Percentiles rank a stretch among this genome's conserved stretches.
Evolutionary conservation across 1,140 invertebrate species (phyloP).

Genomic region (Drosophila truncata): DNA sequence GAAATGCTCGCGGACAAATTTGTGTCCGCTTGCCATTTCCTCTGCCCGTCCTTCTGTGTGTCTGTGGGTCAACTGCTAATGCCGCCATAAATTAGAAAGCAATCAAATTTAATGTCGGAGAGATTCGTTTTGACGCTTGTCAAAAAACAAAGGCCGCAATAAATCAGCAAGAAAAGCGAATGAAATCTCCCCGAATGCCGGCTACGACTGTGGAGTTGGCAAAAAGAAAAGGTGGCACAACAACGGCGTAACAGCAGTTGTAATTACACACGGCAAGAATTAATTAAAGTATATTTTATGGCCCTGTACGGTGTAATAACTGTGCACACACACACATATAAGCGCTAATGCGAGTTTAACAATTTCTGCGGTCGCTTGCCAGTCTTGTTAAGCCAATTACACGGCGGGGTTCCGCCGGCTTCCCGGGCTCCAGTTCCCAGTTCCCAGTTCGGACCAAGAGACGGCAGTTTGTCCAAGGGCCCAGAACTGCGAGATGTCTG

Average conservation of each 20-base stretch:
- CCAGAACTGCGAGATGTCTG: slow-evolving; percentile 45
- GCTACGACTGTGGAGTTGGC: slow-evolving; percentile 34
- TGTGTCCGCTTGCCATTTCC: slow-evolving; percentile 5
- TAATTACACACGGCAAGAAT: slow-evolving; percentile 67
- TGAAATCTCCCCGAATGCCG: slow-evolving; percentile 51
- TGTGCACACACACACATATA: slow-evolving; percentile 48
- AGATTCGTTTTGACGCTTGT: slow-evolving; percentile 62
- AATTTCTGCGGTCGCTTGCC: slow-evolving; percentile 65
- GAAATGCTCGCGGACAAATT: slow-evolving; percentile 39
- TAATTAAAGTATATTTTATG: slow-evolving; percentile 81
- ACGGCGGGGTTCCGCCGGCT: slow-evolving; percentile 38
- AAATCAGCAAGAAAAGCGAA: slow-evolving; percentile 68
- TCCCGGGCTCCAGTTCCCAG: slow-evolving; percentile 6
- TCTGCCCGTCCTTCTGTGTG: slow-evolving; percentile 2
- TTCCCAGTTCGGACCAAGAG: not conserved
- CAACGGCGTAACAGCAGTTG: slow-evolving; percentile 28
- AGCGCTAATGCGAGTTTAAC: slow-evolving; percentile 72
- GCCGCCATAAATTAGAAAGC: slow-evolving; percentile 57
- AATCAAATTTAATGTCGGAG: slow-evolving; percentile 50
- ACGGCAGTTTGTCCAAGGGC: slow-evolving; percentile 16
- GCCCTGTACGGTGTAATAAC: slow-evolving; percentile 64
- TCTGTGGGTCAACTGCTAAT: slow-evolving; percentile 52
- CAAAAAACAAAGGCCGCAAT: slow-evolving; percentile 67
- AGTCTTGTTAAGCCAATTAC: slow-evolving; percentile 81
- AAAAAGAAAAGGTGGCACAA: slow-evolving; percentile 35